A percentile compares a stretch with the other conserved stretches of the same genome.
Conservation (phyloP, 1,140 invertebrate species). For the Drosophila asahinai region DNA sequence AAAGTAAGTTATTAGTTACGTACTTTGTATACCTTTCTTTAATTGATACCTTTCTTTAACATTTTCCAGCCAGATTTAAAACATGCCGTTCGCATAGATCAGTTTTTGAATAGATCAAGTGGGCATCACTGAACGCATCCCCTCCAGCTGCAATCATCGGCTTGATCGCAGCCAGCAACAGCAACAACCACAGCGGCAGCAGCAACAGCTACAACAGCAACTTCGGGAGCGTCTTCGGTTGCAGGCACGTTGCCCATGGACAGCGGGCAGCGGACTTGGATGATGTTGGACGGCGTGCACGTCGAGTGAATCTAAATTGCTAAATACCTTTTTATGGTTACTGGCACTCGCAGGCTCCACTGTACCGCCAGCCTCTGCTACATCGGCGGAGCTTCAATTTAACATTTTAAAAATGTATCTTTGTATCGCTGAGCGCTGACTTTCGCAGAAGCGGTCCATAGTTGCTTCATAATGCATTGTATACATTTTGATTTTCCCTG, state of each 20-base stretch:
- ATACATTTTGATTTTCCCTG: conserved; percentile 75
- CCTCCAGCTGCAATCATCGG: conserved; percentile 75
- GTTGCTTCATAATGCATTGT: conserved; percentile 69
- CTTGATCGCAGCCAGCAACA: conserved; percentile 56
- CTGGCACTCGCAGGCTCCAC: conserved; percentile 47
- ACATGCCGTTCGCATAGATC: not conserved
- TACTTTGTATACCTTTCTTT: too few species aligned
- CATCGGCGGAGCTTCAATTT: conserved; percentile 64
- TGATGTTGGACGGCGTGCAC: conserved; percentile 53
- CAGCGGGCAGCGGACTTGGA: conserved; percentile 4
- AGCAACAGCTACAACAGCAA: conserved; percentile 24
- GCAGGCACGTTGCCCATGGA: conserved; percentile 54
- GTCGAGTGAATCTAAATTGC: conserved; percentile 83
- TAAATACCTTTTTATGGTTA: conserved; percentile 83
- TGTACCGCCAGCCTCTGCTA: conserved; percentile 15
- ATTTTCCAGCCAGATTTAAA: not conserved
- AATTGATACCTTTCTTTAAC: too few species aligned
- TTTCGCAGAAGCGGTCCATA: conserved; percentile 75
- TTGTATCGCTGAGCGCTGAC: conserved; percentile 69
- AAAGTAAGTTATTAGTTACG: too few species aligned
- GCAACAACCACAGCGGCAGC: conserved; percentile 13
- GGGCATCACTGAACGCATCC: conserved; percentile 50
- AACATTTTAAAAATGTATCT: conserved; percentile 84
- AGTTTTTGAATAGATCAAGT: conserved; percentile 18
- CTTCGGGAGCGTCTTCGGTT: conserved; percentile 42